Evolutionary conservation across 2,113 vertebrate genomes (phyloP), one percentile per base, ranked within the genome.

Genomic region (Xenopus tropicalis): DNA sequence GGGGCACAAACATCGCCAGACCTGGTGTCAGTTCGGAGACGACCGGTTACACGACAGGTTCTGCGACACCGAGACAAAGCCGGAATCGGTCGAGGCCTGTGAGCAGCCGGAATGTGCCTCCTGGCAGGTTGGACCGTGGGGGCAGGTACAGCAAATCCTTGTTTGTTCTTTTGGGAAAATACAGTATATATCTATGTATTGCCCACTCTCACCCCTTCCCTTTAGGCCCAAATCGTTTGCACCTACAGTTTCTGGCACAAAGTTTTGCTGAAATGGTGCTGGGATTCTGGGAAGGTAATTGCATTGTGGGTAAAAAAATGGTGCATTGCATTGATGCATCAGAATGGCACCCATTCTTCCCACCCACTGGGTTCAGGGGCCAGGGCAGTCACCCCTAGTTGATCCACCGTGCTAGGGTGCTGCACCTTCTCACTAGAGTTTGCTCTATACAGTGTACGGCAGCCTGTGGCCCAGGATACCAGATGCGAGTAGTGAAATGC

Each of bases 61-160:
- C 66, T 99, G 97, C 1, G 89, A 94, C 67, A 83, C 82, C 0
- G 87, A 90, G 16, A 84, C 87, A 0, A 98, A 98, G 84, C 97
- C 96, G 0, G 92, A 93, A 68, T 94, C 95, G 0, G 90, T 93
- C 74, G 93, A 95, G 85, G 78, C 80, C 0, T 99, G 97, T 85
- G 95, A 95, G 82, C 96, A 97, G 80, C 96, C 94, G 80, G 97
- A 98, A 77, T 99, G 97, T 83, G 96, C 97, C 3, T 93, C 96
- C 37, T 99, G 97, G 97, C 96, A 99, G 88, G 93, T 96, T 14
- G 97, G 97, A 74, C 91, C 93, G 0, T 99, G 97, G 97, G 96
- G 97, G 80, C 95, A 97, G 93, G 97, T 99, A 91, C n/a, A n/a
- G n/a, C n/a, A n/a, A n/a, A 14, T 17, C 74, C 12, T 23, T 29